A percentile compares a stretch with the other conserved stretches of the same genome.
Conservation (phyloP, 1,140 invertebrate species). For the Thaumetopoea pityocampa region DNA sequence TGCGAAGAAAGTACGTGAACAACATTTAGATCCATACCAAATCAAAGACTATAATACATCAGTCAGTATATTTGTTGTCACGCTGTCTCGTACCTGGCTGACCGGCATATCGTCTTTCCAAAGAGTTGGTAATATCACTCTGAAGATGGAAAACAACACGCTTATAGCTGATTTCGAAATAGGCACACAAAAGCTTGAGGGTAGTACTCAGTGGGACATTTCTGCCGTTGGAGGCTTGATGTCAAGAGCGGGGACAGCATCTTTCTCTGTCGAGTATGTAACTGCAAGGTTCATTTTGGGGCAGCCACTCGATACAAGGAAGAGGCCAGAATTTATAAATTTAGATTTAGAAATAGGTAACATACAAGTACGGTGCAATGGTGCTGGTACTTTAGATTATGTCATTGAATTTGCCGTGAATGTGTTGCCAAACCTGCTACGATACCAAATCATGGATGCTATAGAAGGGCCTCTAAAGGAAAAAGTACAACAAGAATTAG, state of each 20-base stretch:
- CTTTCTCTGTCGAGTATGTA: constrained; percentile 86
- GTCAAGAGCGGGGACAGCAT: constrained; percentile 81
- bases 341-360: constrained; percentile 88
- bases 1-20: constrained; percentile 82
- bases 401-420: constrained; percentile 86
- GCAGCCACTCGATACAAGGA: constrained; percentile 85
- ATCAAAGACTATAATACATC: constrained; percentile 83
- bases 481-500: constrained; percentile 81
- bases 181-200: constrained; percentile 86
- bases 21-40: constrained; percentile 84
- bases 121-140: constrained; percentile 85
- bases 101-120: constrained; percentile 87
- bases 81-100: constrained; percentile 85
- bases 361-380: constrained; percentile 85
- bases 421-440: constrained; percentile 86
- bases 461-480: constrained; percentile 84
- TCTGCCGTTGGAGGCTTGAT: constrained; percentile 80
- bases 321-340: constrained; percentile 82
- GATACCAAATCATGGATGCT: constrained; percentile 90
- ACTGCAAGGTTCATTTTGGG: constrained; percentile 80
- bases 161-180: constrained; percentile 81
- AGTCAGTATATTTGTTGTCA: constrained; percentile 81
- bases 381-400: constrained; percentile 89
- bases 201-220: constrained; percentile 86
- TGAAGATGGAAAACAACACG: constrained; percentile 84